Percentiles rank a stretch among this genome's conserved stretches.
phyloP scores from a whole-genome alignment of 1,140 invertebrate genomes.

The Polyergus mexicanus region DNA sequence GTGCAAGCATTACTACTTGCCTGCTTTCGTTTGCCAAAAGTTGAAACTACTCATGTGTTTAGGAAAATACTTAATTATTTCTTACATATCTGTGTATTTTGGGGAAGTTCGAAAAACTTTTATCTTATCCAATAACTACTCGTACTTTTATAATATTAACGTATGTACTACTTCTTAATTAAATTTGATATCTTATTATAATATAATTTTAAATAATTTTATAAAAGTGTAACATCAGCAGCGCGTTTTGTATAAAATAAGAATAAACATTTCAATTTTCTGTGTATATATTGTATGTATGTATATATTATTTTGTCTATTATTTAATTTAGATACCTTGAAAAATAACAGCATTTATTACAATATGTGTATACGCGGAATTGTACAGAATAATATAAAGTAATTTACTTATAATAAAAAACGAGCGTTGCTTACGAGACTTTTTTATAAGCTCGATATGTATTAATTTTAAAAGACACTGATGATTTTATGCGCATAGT shows the following conservation, averaged over 20 bases:
- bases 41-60: constrained; percentile 19
- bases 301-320: background rate
- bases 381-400: background rate
- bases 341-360: background rate
- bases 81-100: constrained; percentile 41
- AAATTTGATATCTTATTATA: background rate
- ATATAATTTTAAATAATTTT: constrained; percentile 3
- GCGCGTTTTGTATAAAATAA: background rate
- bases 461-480: background rate
- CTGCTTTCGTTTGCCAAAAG: constrained; percentile 37
- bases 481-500: constrained; percentile 9
- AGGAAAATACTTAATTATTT: constrained; percentile 49
- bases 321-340: background rate
- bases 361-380: no score
- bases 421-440: background rate
- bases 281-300: no score
- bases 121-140: background rate
- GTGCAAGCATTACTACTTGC: constrained; percentile 50
- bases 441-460: background rate
- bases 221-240: background rate
- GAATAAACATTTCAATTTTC: no score
- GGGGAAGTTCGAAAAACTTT: constrained; percentile 5
- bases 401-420: background rate
- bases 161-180: background rate
- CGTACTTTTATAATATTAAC: background rate